phyloP scores from a whole-genome alignment of 2,113 vertebrate genomes.

The Lichenostomus cassidix region DNA sequence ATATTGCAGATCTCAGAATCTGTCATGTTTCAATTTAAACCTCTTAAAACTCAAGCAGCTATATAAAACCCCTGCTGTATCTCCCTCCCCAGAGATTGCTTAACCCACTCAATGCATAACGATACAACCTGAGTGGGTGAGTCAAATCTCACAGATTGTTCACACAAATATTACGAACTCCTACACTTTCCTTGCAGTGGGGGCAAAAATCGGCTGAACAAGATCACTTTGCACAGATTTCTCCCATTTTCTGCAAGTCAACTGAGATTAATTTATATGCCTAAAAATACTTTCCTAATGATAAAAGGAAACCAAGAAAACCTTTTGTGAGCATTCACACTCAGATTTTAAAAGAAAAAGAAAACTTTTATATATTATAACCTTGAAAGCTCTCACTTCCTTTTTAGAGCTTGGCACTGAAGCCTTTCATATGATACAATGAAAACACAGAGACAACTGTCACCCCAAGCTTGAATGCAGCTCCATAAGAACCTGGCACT shows the following conservation, averaged over 20 bases:
- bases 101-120: not conserved
- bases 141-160: slow-evolving; percentile 12
- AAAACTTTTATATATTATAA: not conserved
- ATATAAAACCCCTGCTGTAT: not conserved
- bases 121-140: slow-evolving; percentile 8
- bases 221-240: not conserved
- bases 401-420: not conserved
- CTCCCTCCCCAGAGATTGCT: not conserved
- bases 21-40: not conserved
- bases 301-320: not conserved
- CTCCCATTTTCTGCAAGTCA: not conserved
- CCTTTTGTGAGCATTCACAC: not conserved
- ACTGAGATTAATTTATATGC: not conserved
- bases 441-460: slow-evolving; percentile 23
- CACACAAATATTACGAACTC: slow-evolving; percentile 21
- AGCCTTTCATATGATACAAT: not conserved
- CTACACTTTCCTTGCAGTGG: not conserved
- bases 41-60: not conserved
- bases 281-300: not conserved
- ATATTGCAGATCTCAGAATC: not conserved
- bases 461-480: not conserved
- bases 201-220: not conserved
- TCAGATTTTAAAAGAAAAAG: not conserved
- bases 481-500: not conserved
- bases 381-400: not conserved